Conservation (phyloP, 2,888 invertebrate genomes). For the Trissolcus japonicus region DNA sequence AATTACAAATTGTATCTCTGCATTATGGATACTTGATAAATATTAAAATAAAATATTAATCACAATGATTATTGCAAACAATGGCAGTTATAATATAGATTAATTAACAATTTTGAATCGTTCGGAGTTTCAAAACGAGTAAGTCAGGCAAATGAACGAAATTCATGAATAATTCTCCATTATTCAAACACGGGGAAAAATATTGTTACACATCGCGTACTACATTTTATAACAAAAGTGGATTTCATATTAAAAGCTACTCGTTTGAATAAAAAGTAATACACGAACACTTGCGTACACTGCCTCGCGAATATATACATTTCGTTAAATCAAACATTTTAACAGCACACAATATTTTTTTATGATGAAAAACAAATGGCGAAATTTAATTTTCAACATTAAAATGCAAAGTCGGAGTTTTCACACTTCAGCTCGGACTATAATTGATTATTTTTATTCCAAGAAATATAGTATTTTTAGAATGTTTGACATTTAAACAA, state of each 20-base stretch:
- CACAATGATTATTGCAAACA: too few relatives aligned
- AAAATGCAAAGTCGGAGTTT: not conserved
- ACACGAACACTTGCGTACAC: too few relatives aligned
- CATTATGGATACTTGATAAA: not conserved
- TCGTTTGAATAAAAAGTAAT: constrained; percentile 39
- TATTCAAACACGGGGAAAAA: constrained; percentile 4
- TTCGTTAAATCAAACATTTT: constrained; percentile 25
- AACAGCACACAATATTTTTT: constrained; percentile 11
- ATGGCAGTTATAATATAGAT: too few relatives aligned
- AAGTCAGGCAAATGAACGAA: too few relatives aligned
- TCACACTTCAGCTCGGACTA: not conserved
- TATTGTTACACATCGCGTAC: constrained; percentile 8
- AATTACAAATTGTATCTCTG: constrained; percentile 2
- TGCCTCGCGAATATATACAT: too few relatives aligned
- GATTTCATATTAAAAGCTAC: constrained; percentile 39
- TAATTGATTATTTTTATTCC: too few relatives aligned
- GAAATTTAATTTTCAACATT: too few relatives aligned
- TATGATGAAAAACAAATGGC: not conserved
- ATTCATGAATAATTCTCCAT: too few relatives aligned
- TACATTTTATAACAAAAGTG: constrained; percentile 24
- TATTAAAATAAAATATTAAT: not conserved
- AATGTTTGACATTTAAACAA: too few relatives aligned
- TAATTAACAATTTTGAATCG: too few relatives aligned
- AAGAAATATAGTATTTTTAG: too few relatives aligned
- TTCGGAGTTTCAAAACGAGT: too few relatives aligned